Evolutionary conservation across 2,888 invertebrate genomes (phyloP).

Genomic region (Meliscaeva auricollis): DNA sequence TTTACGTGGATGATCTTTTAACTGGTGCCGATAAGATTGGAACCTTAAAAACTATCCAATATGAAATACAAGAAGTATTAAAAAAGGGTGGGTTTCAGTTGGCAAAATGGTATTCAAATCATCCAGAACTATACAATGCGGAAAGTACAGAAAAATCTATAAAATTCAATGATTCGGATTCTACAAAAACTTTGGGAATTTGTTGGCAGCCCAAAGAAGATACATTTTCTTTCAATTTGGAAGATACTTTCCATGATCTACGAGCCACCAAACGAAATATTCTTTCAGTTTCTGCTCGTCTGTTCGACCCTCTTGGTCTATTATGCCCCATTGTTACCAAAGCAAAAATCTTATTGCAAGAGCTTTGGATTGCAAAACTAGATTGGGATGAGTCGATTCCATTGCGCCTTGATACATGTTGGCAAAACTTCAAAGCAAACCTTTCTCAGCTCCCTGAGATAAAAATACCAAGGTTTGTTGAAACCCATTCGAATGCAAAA

Average conservation of each 20-base stretch:
- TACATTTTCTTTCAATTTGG: too few relatives aligned
- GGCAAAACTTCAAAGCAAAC: slow-evolving; percentile 39
- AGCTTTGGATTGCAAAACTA: slow-evolving; percentile 43
- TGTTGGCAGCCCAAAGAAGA: too few relatives aligned
- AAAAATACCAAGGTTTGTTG: slow-evolving; percentile 43
- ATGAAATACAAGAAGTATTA: background rate
- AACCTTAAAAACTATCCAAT: background rate
- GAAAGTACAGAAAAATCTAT: too few relatives aligned
- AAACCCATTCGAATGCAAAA: slow-evolving; percentile 29
- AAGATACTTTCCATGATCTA: background rate
- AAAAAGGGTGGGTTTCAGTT: slow-evolving; percentile 2
- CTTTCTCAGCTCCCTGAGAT: slow-evolving; percentile 27
- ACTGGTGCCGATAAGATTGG: background rate
- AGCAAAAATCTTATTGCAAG: slow-evolving; percentile 43
- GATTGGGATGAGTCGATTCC: slow-evolving; percentile 66
- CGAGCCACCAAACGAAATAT: slow-evolving; percentile 41
- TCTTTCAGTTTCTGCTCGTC: slow-evolving; percentile 9
- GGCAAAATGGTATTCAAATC: slow-evolving; percentile 46
- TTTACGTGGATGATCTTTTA: background rate
- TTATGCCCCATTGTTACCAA: slow-evolving; percentile 41
- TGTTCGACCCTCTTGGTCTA: slow-evolving; percentile 49
- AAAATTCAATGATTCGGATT: too few relatives aligned
- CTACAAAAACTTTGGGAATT: too few relatives aligned
- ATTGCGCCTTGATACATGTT: slow-evolving; percentile 38
- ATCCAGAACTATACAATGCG: too few relatives aligned